These are phyloP conservation scores for Portunus trituberculatus DNA, from an alignment of 1,140 invertebrate species.

Conservation along the genomic window DNA sequence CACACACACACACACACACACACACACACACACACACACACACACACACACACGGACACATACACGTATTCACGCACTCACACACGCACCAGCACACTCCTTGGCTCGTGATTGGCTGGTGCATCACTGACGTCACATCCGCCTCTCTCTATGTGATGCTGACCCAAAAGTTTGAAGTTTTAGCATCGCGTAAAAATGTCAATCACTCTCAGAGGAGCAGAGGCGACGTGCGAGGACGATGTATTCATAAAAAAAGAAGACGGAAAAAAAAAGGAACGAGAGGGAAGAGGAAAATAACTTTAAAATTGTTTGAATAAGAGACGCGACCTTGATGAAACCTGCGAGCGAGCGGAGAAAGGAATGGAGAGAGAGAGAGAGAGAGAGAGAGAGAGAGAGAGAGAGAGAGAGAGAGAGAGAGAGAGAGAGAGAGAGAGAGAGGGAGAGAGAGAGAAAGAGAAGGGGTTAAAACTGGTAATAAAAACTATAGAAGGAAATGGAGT, in stretches of 20 bases:
- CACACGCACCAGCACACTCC: not conserved
- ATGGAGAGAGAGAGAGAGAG: too few species aligned
- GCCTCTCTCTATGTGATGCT: not conserved
- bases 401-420: too few species aligned
- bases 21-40: not conserved
- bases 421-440: conserved; percentile 4
- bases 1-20: not conserved
- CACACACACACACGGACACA: not conserved
- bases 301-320: not conserved
- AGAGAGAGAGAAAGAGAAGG: not conserved
- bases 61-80: not conserved
- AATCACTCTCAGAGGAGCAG: not conserved
- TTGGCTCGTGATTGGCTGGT: not conserved
- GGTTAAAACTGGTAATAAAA: not conserved
- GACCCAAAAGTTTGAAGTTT: not conserved
- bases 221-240: not conserved
- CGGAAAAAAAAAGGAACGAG: too few species aligned
- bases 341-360: not conserved
- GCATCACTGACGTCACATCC: not conserved
- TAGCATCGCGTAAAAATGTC: not conserved
- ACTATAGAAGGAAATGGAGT: not conserved
- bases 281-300: not conserved
- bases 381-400: too few species aligned
- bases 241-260: not conserved
- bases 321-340: not conserved